Conservation (phyloP, 30 jellyfish, hydroid and myxozoan species). For the Cassiopea xamachana region DNA sequence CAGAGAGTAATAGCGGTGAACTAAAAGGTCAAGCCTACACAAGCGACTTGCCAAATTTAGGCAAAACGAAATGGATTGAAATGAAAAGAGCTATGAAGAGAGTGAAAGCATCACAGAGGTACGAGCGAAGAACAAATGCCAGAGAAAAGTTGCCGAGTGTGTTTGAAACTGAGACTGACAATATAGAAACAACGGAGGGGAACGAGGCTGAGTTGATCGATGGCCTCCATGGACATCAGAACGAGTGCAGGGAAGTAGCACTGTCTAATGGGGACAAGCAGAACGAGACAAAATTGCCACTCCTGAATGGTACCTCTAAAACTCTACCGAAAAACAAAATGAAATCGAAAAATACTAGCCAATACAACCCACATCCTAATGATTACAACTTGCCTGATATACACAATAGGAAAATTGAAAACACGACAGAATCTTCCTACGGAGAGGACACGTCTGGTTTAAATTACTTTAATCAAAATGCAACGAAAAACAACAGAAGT, state of each 20-base stretch:
- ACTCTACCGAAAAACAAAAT: background rate
- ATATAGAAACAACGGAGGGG: background rate
- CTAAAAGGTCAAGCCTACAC: no score
- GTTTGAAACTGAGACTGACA: constrained; percentile 1
- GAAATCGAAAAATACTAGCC: background rate
- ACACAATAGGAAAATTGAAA: background rate
- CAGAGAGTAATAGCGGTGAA: no score
- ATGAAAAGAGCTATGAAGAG: background rate
- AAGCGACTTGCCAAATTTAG: no score
- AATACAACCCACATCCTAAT: background rate
- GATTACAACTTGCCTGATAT: no score
- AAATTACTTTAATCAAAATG: background rate
- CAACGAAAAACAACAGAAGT: background rate
- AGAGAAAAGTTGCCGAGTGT: constrained; percentile 18
- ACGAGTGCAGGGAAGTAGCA: background rate
- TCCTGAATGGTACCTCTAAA: background rate
- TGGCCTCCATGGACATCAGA: background rate
- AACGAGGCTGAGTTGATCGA: no score
- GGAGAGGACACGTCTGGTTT: background rate
- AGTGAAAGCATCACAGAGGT: background rate
- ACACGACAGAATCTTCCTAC: background rate
- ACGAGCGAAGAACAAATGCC: background rate
- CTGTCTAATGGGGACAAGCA: background rate
- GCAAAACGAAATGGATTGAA: no score
- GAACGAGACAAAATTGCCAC: background rate